A percentile compares a stretch with the other conserved stretches of the same genome.
These are phyloP conservation scores for Gerris lacustris DNA, from an alignment of 2,888 invertebrate genomes.

Conservation along the genomic window DNA sequence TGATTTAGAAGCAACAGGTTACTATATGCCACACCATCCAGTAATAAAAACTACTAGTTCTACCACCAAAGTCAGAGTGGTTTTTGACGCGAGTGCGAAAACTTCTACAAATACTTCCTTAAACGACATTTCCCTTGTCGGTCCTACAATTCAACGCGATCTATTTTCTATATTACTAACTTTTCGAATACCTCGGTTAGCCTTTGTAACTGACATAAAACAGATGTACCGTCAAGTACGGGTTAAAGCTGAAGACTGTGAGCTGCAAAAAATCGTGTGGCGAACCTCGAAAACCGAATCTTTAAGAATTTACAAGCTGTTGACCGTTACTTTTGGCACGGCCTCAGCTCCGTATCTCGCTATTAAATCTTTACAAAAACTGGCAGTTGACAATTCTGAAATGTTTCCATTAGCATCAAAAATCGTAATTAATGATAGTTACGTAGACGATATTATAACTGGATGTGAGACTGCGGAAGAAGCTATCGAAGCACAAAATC, in stretches of 20 bases:
- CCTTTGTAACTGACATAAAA: slow-evolving; percentile 8
- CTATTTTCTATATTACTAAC: slow-evolving; percentile 3
- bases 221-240: not conserved
- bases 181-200: slow-evolving; percentile 2
- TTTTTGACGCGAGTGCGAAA: slow-evolving; percentile 2
- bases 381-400: too few species aligned
- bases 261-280: slow-evolving; percentile 10
- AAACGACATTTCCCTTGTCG: not conserved
- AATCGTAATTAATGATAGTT: not conserved
- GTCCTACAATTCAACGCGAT: not conserved
- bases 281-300: not conserved
- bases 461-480: slow-evolving; percentile 5
- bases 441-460: slow-evolving; percentile 12
- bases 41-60: slow-evolving; percentile 29
- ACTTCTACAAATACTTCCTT: not conserved
- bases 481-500: not conserved
- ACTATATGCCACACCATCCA: slow-evolving; percentile 17
- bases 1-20: not conserved
- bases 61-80: slow-evolving; percentile 18
- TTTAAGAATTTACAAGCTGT: not conserved
- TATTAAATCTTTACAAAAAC: not conserved
- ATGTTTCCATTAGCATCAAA: too few species aligned
- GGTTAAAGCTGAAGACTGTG: not conserved
- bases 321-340: slow-evolving; percentile 14
- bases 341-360: slow-evolving; percentile 15